A percentile compares a stretch with the other conserved stretches of the same genome.
These are phyloP conservation scores for Ethmia dodecea DNA, from an alignment of 2,888 invertebrate genomes.

Conservation along the genomic window DNA sequence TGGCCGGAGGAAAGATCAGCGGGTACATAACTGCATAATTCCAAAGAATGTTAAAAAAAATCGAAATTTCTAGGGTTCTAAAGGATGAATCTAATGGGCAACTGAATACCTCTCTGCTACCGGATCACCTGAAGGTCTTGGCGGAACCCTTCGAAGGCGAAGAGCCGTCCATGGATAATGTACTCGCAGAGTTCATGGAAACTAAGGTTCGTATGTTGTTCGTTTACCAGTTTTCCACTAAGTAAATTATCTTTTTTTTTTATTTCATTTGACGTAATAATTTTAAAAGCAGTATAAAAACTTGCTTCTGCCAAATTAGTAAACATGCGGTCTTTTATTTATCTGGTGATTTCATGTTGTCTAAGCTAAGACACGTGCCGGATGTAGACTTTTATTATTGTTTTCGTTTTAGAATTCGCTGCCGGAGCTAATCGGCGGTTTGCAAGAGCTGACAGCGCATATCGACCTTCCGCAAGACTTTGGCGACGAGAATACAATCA, in stretches of 20 bases:
- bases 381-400: too few relatives aligned
- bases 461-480: constrained; percentile 60
- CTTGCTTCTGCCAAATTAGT: too few relatives aligned
- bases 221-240: too few relatives aligned
- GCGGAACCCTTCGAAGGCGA: constrained; percentile 50
- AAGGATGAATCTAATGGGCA: constrained; percentile 36
- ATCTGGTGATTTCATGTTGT: too few relatives aligned
- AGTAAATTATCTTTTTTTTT: too few relatives aligned
- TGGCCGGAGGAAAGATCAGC: too few relatives aligned
- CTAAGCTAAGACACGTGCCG: not conserved
- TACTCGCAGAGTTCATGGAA: constrained; percentile 53
- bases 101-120: constrained; percentile 49
- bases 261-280: too few relatives aligned
- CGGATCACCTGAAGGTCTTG: constrained; percentile 50
- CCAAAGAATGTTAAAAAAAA: not conserved
- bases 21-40: too few relatives aligned
- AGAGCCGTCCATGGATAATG: constrained; percentile 40
- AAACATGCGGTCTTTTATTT: too few relatives aligned
- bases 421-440: constrained; percentile 52
- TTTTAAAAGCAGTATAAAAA: too few relatives aligned
- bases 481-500: constrained; percentile 53
- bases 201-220: constrained; percentile 44
- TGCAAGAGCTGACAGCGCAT: constrained; percentile 62
- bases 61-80: constrained; percentile 43
- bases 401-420: constrained; percentile 47